Conservation (phyloP, 2,888 invertebrate species). For the Epinotia brunnichana region DNA sequence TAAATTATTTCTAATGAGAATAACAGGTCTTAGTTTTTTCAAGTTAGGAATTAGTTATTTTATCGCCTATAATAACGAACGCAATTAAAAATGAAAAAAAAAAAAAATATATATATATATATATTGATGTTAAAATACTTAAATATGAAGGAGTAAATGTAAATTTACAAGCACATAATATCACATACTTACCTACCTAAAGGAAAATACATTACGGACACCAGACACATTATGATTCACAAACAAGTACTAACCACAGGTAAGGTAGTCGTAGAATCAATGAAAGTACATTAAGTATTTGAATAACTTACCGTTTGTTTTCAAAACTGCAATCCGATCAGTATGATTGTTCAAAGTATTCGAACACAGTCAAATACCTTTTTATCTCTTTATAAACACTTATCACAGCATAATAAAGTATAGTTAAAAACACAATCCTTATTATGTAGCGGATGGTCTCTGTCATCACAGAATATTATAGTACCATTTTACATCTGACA, state of each 20-base stretch:
- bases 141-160: no score
- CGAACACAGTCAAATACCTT: constrained; percentile 64
- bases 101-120: no score
- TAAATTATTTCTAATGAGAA: background rate
- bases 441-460: constrained; percentile 68
- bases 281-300: constrained; percentile 15
- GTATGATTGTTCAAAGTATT: constrained; percentile 48
- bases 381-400: constrained; percentile 72
- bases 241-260: background rate
- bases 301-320: constrained; percentile 42
- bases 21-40: background rate
- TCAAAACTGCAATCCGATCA: constrained; percentile 53
- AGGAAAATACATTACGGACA: background rate
- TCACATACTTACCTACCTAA: background rate
- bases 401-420: constrained; percentile 70
- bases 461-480: constrained; percentile 67
- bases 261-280: constrained; percentile 23
- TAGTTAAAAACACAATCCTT: constrained; percentile 67
- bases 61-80: no score
- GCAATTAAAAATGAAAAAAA: no score
- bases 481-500: background rate
- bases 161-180: no score
- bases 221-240: background rate
- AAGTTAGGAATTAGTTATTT: background rate
- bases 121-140: no score